These are phyloP conservation scores for Ictidomys tridecemlineatus DNA, from an alignment of 2,113 vertebrate species.

Conservation along the genomic window DNA sequence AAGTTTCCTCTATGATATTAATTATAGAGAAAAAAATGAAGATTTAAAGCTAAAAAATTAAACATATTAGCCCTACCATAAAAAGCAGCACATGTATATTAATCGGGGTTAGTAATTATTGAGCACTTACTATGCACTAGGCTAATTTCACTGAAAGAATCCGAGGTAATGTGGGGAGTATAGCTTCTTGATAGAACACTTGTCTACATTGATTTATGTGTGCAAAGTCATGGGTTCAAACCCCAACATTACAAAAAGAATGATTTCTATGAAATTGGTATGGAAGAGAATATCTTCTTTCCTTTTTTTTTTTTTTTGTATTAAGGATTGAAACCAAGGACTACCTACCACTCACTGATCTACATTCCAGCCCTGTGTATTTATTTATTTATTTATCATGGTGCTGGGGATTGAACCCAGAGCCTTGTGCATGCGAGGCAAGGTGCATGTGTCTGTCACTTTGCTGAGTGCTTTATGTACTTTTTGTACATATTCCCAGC, in stretches of 20 bases:
- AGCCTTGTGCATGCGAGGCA: too few relatives aligned
- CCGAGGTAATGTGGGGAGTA: too few relatives aligned
- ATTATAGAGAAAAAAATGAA: not conserved
- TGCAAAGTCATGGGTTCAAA: not conserved
- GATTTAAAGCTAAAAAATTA: not conserved
- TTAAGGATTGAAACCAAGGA: too few relatives aligned
- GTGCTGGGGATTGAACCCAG: too few relatives aligned
- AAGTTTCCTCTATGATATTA: not conserved
- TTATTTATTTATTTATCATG: too few relatives aligned
- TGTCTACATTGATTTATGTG: not conserved
- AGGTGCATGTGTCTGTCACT: too few relatives aligned
- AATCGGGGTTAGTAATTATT: slow-evolving; percentile 17
- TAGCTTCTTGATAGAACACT: not conserved
- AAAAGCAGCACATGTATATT: not conserved
- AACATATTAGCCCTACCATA: not conserved
- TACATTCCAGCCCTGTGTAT: too few relatives aligned
- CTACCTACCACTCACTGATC: too few relatives aligned
- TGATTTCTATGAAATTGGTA: not conserved
- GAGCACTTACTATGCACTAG: not conserved
- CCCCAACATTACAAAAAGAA: not conserved
- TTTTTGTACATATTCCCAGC: too few relatives aligned
- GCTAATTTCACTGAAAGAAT: not conserved
- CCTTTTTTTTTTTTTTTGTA: too few relatives aligned
- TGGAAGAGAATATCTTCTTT: not conserved
- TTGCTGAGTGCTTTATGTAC: too few relatives aligned